Conservation (phyloP, 2,797 vertebrate species). For the Neosalanx taihuensis region DNA sequence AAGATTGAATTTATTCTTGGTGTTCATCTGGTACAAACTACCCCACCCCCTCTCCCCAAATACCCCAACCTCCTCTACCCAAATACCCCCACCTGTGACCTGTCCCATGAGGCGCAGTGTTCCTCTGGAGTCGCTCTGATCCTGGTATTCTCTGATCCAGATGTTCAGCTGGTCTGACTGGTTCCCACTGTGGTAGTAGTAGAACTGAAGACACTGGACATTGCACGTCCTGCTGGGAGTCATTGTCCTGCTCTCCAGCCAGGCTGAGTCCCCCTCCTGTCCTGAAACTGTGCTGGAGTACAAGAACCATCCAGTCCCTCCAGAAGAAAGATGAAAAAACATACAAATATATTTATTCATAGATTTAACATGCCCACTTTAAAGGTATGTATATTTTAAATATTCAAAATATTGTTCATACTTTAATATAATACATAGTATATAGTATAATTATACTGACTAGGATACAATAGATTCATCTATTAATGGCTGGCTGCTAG, state of each 20-base stretch:
- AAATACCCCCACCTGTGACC: slow-evolving; percentile 27
- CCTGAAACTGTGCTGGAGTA: slow-evolving; percentile 69
- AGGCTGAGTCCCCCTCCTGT: slow-evolving; percentile 53
- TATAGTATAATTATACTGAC: too few relatives aligned
- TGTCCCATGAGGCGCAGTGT: slow-evolving; percentile 30
- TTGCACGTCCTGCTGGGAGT: slow-evolving; percentile 71
- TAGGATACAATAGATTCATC: too few relatives aligned
- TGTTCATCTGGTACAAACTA: too few relatives aligned
- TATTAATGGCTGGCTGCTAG: too few relatives aligned
- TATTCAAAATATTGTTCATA: too few relatives aligned
- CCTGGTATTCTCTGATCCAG: slow-evolving; percentile 75
- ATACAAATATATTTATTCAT: not conserved
- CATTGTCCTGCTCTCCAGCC: slow-evolving; percentile 73
- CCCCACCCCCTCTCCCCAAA: not conserved
- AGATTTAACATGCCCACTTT: too few relatives aligned
- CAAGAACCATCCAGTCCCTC: slow-evolving; percentile 80
- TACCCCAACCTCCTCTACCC: too few relatives aligned
- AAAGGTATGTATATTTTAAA: too few relatives aligned
- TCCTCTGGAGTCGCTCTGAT: slow-evolving; percentile 30
- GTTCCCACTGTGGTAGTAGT: slow-evolving; percentile 76
- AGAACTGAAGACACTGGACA: slow-evolving; percentile 86
- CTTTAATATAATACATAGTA: too few relatives aligned
- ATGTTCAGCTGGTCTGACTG: slow-evolving; percentile 71
- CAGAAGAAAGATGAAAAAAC: not conserved
- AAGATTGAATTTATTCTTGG: not conserved